Evolutionary conservation across 2,113 vertebrate species (phyloP), one percentile per base, ranked within the genome.

Genomic region (Rhagologus leucostigma): DNA sequence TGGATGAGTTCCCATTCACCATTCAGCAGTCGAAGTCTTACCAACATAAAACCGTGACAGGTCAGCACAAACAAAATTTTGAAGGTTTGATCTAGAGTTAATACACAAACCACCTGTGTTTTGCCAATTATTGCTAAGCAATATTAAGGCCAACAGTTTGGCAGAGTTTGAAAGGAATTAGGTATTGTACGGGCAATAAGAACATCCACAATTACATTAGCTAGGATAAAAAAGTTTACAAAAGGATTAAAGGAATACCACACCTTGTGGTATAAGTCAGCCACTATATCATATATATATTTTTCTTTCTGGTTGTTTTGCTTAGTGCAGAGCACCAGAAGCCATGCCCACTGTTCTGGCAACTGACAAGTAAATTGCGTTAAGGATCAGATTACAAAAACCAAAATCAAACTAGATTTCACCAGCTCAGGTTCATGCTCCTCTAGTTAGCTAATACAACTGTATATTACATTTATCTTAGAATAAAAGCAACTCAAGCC

Each of bases 201-300:
- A 82, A 86, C 35, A 94, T 85, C 55, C 71, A 94, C 75, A 96
- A 77, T 42, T 85, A 96, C 59, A 90, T 96, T 79, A 88, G 14
- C 55, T 59, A 64, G 44, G 62, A 85, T 80, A 83, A 95, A 90
- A 85, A 19, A 77, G 70, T 94, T 93, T 84, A 91, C 86, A 47
- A 90, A 96, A 86, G 70, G 78, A 94, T 95, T 94, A 96, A 93
- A 93, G 56, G 52, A 95, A 69, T 30, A 93, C 30, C 63, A 91
- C 70, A n/a, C 30, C 75, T 76, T 33, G 27, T 70, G 70, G 75
- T 39, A 63, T 59, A 84, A 76, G 59, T 93, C 93, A 96, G 62
- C 7, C 23, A 46, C 75, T 89, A 16, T 50, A 85, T 55, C 70
- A 87, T 5, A 82, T 32, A 82, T 49, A 52, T 9, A 50, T 27